A percentile compares a stretch with the other conserved stretches of the same genome.
phyloP scores from a whole-genome alignment of 2,888 invertebrate species.

The Pristionchus mayeri region DNA sequence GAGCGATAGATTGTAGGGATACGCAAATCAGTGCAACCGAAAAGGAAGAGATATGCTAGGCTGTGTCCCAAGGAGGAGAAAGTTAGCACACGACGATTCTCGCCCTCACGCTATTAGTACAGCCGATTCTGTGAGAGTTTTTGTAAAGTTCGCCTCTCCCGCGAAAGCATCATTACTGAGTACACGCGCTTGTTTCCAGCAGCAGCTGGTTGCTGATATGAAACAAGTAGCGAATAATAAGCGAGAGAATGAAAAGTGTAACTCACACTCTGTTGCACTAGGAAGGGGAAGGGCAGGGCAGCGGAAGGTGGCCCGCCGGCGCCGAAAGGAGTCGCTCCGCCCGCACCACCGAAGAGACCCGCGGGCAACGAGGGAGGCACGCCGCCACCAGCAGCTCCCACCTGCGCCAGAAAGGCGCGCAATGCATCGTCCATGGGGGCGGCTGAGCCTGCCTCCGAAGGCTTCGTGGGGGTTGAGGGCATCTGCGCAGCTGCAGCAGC shows the following conservation, averaged over 20 bases:
- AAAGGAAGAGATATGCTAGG: constrained; percentile 2
- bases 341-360: constrained; percentile 1
- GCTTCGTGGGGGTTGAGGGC: constrained; percentile 36
- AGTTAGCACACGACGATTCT: constrained; percentile 39
- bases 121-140: not conserved
- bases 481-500: not conserved
- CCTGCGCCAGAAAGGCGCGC: not conserved
- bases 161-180: not conserved
- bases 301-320: not conserved
- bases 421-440: constrained; percentile 1
- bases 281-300: constrained; percentile 46
- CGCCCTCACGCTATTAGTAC: not conserved
- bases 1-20: constrained; percentile 1
- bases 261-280: constrained; percentile 42
- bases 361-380: not conserved
- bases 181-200: constrained; percentile 41
- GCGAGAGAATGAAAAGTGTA: not conserved
- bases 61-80: not conserved
- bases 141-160: constrained; percentile 20
- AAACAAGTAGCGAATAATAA: constrained; percentile 6
- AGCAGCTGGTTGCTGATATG: not conserved
- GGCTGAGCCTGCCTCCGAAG: not conserved
- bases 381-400: not conserved
- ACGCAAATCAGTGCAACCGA: constrained; percentile 38
- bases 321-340: not conserved